A percentile compares a stretch with the other conserved stretches of the same genome.
Conservation (phyloP, 2,888 invertebrate species). For the Thecocarcelia acutangulata region DNA sequence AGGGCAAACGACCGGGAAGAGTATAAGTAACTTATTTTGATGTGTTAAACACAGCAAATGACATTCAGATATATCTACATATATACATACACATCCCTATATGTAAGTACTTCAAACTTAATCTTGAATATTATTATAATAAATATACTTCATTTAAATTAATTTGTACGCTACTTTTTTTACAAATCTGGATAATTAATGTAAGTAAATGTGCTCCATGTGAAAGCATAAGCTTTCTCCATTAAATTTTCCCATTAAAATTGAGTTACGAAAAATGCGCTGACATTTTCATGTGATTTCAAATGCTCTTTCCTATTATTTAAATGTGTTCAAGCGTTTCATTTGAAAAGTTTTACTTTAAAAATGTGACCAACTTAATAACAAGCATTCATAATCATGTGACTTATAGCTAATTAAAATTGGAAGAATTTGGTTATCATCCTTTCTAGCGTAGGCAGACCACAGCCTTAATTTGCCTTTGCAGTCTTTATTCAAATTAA, state of each 20-base stretch:
- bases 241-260: constrained; percentile 45
- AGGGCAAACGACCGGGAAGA: too few species aligned
- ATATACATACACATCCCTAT: too few species aligned
- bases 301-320: constrained; percentile 6
- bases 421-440: too few species aligned
- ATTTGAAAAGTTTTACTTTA: not conserved
- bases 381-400: not conserved
- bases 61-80: too few species aligned
- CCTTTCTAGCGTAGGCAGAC: too few species aligned
- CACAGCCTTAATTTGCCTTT: too few species aligned
- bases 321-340: not conserved
- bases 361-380: constrained; percentile 25
- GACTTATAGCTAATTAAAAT: too few species aligned
- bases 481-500: too few species aligned
- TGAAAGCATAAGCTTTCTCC: constrained; percentile 50
- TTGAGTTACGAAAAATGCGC: constrained; percentile 48
- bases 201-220: constrained; percentile 36
- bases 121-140: too few species aligned
- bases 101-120: too few species aligned
- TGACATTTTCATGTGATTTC: constrained; percentile 47
- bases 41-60: too few species aligned
- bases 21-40: too few species aligned
- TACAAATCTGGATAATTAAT: constrained; percentile 21
- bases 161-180: not conserved
- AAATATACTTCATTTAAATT: not conserved